Evolutionary conservation across 23 tunicate species (phyloP).

Genomic region (Oikopleura dioica): DNA sequence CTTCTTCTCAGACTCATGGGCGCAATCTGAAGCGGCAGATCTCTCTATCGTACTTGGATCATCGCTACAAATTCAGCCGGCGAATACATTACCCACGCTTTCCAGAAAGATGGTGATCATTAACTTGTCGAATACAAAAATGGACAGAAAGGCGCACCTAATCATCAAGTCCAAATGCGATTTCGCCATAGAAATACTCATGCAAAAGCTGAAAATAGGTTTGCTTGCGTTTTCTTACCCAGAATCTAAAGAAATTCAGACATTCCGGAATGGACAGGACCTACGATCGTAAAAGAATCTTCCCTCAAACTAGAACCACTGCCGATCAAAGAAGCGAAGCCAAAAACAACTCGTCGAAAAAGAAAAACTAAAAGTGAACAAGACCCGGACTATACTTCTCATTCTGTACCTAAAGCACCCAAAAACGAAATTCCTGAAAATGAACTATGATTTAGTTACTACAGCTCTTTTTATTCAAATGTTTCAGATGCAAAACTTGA

Average conservation of each 20-base stretch:
- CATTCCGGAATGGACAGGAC: slow-evolving; percentile 27
- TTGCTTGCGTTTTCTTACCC: too few species aligned
- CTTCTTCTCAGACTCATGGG: slow-evolving; percentile 32
- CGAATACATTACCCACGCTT: slow-evolving; percentile 34
- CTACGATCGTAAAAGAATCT: slow-evolving; percentile 25
- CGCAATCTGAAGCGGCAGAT: slow-evolving; percentile 29
- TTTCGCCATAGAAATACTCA: slow-evolving; percentile 33
- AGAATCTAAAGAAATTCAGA: slow-evolving; percentile 16
- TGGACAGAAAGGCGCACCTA: slow-evolving; percentile 53
- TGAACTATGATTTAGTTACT: too few species aligned
- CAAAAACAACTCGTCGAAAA: not conserved
- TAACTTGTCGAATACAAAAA: slow-evolving; percentile 47
- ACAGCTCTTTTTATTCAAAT: too few species aligned
- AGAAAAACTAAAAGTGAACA: not conserved
- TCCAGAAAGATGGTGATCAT: slow-evolving; percentile 56
- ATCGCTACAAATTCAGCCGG: slow-evolving; percentile 65
- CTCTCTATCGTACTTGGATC: slow-evolving; percentile 44
- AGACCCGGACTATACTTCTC: not conserved
- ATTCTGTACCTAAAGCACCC: too few species aligned
- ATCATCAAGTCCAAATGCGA: slow-evolving; percentile 43
- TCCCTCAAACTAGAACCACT: not conserved
- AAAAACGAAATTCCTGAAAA: too few species aligned
- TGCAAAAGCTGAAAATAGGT: too few species aligned
- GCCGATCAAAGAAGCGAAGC: not conserved
- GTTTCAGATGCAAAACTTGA: too few species aligned